Evolutionary conservation across 2,797 vertebrate genomes (phyloP).

Genomic region (Chromis chromis): DNA sequence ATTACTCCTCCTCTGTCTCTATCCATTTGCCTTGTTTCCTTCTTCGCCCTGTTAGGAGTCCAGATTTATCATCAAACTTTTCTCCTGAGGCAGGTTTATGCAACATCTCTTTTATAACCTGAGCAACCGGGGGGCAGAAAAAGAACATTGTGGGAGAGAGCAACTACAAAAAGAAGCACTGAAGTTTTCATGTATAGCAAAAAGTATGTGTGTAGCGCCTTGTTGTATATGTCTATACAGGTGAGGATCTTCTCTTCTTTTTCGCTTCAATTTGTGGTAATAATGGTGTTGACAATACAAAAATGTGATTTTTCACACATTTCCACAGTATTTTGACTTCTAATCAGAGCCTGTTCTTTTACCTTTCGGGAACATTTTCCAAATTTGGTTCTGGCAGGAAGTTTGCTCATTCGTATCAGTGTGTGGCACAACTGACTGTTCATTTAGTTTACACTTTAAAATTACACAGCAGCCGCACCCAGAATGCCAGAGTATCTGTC

Average conservation of each 20-base stretch:
- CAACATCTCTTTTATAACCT: constrained; percentile 74
- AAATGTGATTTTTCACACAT: constrained; percentile 8
- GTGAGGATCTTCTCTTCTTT: neutral
- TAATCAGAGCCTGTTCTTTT: neutral
- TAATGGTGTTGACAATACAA: neutral
- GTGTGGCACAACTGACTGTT: constrained; percentile 40
- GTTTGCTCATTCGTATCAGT: neutral
- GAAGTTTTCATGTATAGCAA: constrained; percentile 20
- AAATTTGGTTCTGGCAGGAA: constrained; percentile 59
- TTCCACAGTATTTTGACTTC: neutral
- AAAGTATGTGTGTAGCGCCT: neutral
- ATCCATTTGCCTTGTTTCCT: constrained; percentile 18
- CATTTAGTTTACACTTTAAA: constrained; percentile 24
- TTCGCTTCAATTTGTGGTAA: neutral
- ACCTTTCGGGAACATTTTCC: constrained; percentile 24
- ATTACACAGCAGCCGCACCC: constrained; percentile 50
- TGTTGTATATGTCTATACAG: neutral
- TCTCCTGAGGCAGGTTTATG: constrained; percentile 62
- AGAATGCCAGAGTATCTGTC: constrained; percentile 35
- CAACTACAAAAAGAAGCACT: constrained; percentile 34
- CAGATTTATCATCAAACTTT: constrained; percentile 60
- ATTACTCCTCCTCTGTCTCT: constrained; percentile 27
- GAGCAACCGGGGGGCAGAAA: constrained; percentile 48
- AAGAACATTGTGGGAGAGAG: constrained; percentile 60
- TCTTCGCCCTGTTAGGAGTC: constrained; percentile 21